These are phyloP conservation scores for Lysandra bellargus DNA, from an alignment of 2,888 invertebrate species.

Conservation along the genomic window DNA sequence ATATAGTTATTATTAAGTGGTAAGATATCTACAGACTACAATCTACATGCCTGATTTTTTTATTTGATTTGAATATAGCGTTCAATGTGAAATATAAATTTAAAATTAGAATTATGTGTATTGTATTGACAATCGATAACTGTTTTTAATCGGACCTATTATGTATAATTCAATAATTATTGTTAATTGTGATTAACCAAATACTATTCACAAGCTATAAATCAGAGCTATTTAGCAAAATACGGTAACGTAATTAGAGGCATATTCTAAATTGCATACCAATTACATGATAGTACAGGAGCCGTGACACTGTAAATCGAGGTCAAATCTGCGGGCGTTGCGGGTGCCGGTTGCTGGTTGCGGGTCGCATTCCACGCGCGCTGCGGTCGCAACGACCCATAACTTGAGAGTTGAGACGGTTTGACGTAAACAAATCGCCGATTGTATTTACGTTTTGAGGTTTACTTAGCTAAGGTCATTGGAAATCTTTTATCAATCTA, in stretches of 20 bases:
- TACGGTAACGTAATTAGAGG: constrained; percentile 14
- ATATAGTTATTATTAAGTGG: no score
- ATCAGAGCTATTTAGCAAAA: constrained; percentile 17
- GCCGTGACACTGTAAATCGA: constrained; percentile 28
- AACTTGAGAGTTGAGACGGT: constrained; percentile 5
- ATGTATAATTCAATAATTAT: not conserved
- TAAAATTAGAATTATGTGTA: no score
- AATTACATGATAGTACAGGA: constrained; percentile 12
- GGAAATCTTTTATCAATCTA: no score
- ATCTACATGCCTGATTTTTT: no score
- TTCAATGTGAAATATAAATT: no score
- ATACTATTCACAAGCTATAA: not conserved
- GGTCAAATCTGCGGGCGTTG: constrained; percentile 31
- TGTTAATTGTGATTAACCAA: not conserved
- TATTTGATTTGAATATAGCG: no score
- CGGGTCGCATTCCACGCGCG: constrained; percentile 28
- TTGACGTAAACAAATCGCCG: not conserved
- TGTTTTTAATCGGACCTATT: no score
- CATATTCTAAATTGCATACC: constrained; percentile 23
- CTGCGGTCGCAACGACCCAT: not conserved
- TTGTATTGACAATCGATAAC: no score
- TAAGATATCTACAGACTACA: no score
- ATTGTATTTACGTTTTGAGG: not conserved
- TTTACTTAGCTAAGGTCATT: no score
- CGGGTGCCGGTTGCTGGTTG: not conserved